phyloP scores from a whole-genome alignment of 2,113 vertebrate species.

The Podilymbus podiceps region DNA sequence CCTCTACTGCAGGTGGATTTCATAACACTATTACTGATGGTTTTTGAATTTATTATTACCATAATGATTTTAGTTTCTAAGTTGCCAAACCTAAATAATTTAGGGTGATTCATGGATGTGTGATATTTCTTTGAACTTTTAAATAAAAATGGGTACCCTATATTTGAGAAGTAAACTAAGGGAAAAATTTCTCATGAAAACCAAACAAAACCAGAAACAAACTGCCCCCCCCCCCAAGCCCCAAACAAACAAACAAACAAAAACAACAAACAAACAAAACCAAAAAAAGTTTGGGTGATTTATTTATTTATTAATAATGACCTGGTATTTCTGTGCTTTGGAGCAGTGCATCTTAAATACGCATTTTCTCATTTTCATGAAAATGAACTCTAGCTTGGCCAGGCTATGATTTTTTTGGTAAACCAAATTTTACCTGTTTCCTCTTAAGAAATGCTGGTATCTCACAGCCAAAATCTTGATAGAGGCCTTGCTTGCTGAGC shows the following conservation, averaged over 20 bases:
- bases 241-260: too few relatives aligned
- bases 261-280: too few relatives aligned
- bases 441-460: not conserved
- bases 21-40: not conserved
- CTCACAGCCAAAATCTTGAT: not conserved
- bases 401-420: not conserved
- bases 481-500: not conserved
- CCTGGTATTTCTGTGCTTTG: not conserved
- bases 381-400: not conserved
- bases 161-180: not conserved
- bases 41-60: not conserved
- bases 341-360: not conserved
- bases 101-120: not conserved
- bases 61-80: not conserved
- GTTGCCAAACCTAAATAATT: not conserved
- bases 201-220: too few relatives aligned
- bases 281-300: too few relatives aligned
- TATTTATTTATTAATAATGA: not conserved
- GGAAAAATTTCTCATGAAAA: not conserved
- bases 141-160: not conserved
- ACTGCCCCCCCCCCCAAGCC: too few relatives aligned
- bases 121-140: not conserved
- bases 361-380: not conserved
- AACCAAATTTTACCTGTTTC: not conserved
- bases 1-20: not conserved